Evolutionary conservation across 2,888 invertebrate species (phyloP).

Genomic region (Sinodicranocentrus sp.): DNA sequence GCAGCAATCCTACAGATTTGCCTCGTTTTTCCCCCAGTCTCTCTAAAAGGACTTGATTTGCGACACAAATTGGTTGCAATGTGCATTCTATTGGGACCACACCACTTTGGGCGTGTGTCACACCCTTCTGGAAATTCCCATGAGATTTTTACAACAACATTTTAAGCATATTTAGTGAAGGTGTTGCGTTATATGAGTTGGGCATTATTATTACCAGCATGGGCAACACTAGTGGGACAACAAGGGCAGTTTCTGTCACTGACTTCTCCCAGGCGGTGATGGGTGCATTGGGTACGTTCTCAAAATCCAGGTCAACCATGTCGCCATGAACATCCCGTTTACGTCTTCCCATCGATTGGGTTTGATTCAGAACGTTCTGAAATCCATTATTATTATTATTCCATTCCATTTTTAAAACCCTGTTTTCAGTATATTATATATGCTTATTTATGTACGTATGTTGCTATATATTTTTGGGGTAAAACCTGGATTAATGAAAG

Average conservation of each 20-base stretch:
- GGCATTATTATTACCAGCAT: constrained; percentile 41
- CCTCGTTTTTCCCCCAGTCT: constrained; percentile 64
- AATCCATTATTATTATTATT: no score
- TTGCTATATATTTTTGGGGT: not conserved
- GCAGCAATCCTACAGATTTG: constrained; percentile 41
- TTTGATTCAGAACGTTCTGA: constrained; percentile 58
- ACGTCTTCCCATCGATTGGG: constrained; percentile 7
- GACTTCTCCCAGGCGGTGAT: constrained; percentile 15
- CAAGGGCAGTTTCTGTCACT: not conserved
- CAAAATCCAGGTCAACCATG: constrained; percentile 10
- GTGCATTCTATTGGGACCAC: constrained; percentile 68
- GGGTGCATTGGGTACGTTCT: no score
- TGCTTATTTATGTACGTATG: no score
- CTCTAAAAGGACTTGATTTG: constrained; percentile 63
- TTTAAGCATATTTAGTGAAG: not conserved
- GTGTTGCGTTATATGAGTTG: not conserved
- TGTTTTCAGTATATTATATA: not conserved
- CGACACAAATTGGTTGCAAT: constrained; percentile 67
- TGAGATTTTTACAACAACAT: not conserved
- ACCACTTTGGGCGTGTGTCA: constrained; percentile 69
- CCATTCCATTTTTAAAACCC: not conserved
- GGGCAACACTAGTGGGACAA: constrained; percentile 24
- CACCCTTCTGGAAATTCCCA: constrained; percentile 59
- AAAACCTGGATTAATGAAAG: constrained; percentile 74
- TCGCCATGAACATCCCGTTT: constrained; percentile 15